Base-by-base conservation (phyloP, 2,888 invertebrate species). In the Trileptium ribeirensis region DNA sequence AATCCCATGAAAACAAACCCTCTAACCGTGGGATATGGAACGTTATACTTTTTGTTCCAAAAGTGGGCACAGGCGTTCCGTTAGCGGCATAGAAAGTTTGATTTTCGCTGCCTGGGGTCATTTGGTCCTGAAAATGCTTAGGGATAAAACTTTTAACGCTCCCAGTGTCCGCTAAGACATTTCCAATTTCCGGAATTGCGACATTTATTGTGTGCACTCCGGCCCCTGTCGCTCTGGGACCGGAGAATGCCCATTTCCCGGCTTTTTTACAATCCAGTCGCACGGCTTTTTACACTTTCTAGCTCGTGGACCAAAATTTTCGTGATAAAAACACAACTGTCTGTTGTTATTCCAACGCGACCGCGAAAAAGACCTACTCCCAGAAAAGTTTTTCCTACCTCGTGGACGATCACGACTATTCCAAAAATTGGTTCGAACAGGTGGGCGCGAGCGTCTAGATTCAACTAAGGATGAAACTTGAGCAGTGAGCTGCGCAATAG, bases 221-320 rank as follows among this genome's bases (percentile, higher is more conserved):
- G 70, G 36, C 33, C 15, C 36, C 33, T 31, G 70, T n/a, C 70
- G 70, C 70, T 33, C 31, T 70, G 70, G 36, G 15, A 70, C 31
- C 70, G 70, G 70, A 36, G 70, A 29, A 70, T 31, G 31, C 15
- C 70, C 70, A n/a, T 70, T 70, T 70, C 70, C 70, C 70, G 15
- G 36, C 3, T 29, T 15, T 70, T 51, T 51, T 51, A 51, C 51
- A 51, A 51, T 51, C 51, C 51, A 51, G 8, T 51, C 51, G 51
- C 51, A 51, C 24, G 51, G 51, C 24, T 51, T 51, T 24, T 51
- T 51, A 51, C 51, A 51, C 24, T 51, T 51, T 24, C 51, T 51
- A 15, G 51, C 24, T 24, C 51, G 51, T 15, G 8, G 8, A 51
- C 51, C 51, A 15, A 51, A 51, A 15, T 24, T 51, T 24, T 51